Base-by-base conservation (phyloP, 1,140 invertebrate genomes). In the Bombyx mandarina region DNA sequence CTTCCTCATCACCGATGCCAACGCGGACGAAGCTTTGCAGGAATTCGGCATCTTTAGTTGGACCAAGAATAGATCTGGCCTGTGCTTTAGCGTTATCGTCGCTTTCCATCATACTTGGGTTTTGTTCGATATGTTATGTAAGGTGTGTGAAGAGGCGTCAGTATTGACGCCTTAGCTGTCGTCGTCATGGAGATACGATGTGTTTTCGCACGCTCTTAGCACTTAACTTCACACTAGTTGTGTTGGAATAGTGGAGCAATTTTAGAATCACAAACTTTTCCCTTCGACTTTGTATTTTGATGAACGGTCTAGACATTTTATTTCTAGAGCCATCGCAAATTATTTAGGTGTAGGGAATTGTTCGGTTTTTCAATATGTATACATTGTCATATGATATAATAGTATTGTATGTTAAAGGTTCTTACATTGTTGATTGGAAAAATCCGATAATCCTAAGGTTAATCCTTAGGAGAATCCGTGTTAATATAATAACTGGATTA, bases 1-100 rank as follows among this genome's bases (percentile, higher is more conserved):
- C 78, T 7, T 86, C 86, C 10, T 88, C 83, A 57, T 82, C 80
- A 10, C 71, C 90, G 3, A 90, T 70, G 44, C 90, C 92, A 1
- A 93, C 90, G 50, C 93, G 79, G 42, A 94, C 91, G 63, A 94
- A 95, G 75, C 93, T 94, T 82, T 94, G 93, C 6, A 94, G 67
- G 63, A 94, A 89, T 73, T 94, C 93, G 9, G 92, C 90, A 60
- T 94, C 93, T 62, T 92, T 90, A 42, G 88, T 90, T n/a, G 89
- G 88, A 7, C 90, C 91, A 3, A 92, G 80, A 47, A 90, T 90
- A 53, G 83, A 88, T 47, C 88, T 86, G 3, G 86, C 76, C 66
- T 88, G 79, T 18, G 81, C 79, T 70, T 79, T 81, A 18, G 79
- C 78, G 54, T 68, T 79, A 22, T 82, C 71, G 58, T 79, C 67